A percentile compares a stretch with the other conserved stretches of the same genome.
These are phyloP conservation scores for Tetrao urogallus DNA, from an alignment of 2,113 vertebrate genomes.

Conservation along the genomic window DNA sequence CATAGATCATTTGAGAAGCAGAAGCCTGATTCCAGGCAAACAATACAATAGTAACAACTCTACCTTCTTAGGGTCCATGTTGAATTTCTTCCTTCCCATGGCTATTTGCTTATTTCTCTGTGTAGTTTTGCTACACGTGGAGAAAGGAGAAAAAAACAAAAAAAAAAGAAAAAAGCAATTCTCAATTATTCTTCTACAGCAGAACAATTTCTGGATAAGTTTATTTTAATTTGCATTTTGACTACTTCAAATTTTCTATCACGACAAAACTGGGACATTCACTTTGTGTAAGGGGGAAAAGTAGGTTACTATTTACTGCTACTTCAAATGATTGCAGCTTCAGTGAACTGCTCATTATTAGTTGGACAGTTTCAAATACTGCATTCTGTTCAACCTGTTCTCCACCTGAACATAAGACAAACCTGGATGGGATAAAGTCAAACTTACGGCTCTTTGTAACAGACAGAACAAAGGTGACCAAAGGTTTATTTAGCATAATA, in stretches of 20 bases:
- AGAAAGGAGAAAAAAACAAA: not conserved
- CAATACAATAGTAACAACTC: not conserved
- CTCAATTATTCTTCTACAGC: not conserved
- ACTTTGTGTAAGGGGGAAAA: not conserved
- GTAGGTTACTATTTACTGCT: not conserved
- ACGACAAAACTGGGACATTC: not conserved
- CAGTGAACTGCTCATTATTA: not conserved
- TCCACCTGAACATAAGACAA: not conserved
- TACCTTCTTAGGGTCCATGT: slow-evolving; percentile 99
- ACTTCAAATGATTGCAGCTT: not conserved
- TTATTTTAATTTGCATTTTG: not conserved
- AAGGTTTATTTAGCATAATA: not conserved
- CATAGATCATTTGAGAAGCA: not conserved
- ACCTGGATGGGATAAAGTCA: not conserved
- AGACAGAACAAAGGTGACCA: not conserved
- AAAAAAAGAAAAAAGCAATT: not conserved
- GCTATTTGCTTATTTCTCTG: slow-evolving; percentile 98
- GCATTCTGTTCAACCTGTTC: not conserved
- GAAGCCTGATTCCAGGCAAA: not conserved
- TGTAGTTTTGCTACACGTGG: slow-evolving; percentile 88
- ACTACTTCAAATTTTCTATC: not conserved
- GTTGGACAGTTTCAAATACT: not conserved
- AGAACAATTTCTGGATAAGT: not conserved
- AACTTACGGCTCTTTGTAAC: not conserved
- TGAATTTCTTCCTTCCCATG: slow-evolving; percentile 99